Evolutionary conservation across 2,113 vertebrate species (phyloP).

Genomic region (Malurus elegans): DNA sequence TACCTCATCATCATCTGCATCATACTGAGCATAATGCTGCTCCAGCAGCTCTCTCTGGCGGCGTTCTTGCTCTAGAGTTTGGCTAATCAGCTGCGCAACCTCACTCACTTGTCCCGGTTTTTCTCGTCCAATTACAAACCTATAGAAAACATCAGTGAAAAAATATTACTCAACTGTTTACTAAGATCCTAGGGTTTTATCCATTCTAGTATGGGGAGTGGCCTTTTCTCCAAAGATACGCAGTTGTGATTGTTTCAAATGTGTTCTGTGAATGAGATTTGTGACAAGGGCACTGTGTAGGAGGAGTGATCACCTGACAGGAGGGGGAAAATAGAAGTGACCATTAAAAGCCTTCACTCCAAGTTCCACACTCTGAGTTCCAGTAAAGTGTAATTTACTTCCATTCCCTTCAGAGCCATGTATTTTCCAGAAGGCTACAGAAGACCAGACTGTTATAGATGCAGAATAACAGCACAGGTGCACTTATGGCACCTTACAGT

Average conservation of each 20-base stretch:
- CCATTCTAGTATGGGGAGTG: not conserved
- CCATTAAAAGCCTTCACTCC: not conserved
- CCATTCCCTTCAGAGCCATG: not conserved
- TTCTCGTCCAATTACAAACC: slow-evolving; percentile 96
- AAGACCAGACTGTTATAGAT: not conserved
- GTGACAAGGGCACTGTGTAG: not conserved
- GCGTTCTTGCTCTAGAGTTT: slow-evolving; percentile 94
- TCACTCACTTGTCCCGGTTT: slow-evolving; percentile 96
- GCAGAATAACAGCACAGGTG: not conserved
- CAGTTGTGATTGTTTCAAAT: not conserved
- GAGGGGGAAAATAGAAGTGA: not conserved
- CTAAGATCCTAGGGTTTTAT: not conserved
- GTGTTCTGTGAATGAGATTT: not conserved
- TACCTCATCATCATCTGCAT: slow-evolving; percentile 97
- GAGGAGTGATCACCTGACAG: not conserved
- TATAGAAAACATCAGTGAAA: slow-evolving; percentile 64
- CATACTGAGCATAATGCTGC: slow-evolving; percentile 94
- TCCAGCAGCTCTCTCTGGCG: slow-evolving; percentile 93
- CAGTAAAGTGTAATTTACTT: not conserved
- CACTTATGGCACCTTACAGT: not conserved
- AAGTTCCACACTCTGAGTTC: not conserved
- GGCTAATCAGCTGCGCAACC: slow-evolving; percentile 95
- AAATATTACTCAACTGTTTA: not conserved
- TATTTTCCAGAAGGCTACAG: not conserved
- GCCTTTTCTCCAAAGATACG: not conserved